Percentiles rank a stretch among this genome's conserved stretches.
These are phyloP conservation scores for Diploptera punctata DNA, from an alignment of 2,888 invertebrate genomes.

Conservation along the genomic window DNA sequence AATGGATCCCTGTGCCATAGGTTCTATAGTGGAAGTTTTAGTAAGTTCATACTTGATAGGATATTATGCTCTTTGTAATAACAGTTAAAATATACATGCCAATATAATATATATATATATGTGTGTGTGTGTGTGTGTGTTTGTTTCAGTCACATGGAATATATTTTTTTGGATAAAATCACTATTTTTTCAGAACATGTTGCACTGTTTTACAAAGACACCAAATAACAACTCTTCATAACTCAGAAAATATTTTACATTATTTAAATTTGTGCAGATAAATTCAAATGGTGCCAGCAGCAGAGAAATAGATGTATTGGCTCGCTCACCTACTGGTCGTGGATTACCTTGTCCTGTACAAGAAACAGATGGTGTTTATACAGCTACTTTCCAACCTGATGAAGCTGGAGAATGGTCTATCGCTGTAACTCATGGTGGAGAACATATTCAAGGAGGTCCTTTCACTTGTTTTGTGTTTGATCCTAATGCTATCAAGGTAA, in stretches of 20 bases:
- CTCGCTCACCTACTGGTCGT: slow-evolving; percentile 88
- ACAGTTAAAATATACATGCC: too few relatives aligned
- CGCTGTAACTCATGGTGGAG: slow-evolving; percentile 93
- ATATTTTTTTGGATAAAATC: too few relatives aligned
- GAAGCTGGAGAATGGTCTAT: slow-evolving; percentile 98
- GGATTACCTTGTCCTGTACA: slow-evolving; percentile 83
- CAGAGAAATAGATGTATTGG: slow-evolving; percentile 90
- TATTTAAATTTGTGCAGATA: slow-evolving; percentile 63
- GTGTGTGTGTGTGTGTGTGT: too few relatives aligned
- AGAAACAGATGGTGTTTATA: slow-evolving; percentile 87
- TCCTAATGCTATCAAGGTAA: slow-evolving; percentile 83
- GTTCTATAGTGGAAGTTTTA: slow-evolving; percentile 94
- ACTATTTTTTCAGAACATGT: too few relatives aligned
- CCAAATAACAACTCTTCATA: too few relatives aligned
- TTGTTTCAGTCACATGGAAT: too few relatives aligned
- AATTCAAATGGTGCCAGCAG: slow-evolving; percentile 62
- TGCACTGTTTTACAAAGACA: not conserved
- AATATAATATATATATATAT: too few relatives aligned
- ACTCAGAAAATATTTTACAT: not conserved
- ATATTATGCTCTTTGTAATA: too few relatives aligned
- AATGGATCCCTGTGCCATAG: slow-evolving; percentile 94
- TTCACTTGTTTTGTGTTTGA: slow-evolving; percentile 96
- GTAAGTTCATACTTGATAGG: too few relatives aligned
- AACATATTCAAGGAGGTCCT: slow-evolving; percentile 95
- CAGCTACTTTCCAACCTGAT: slow-evolving; percentile 96